Evolutionary conservation across 2,797 vertebrate species (phyloP), one percentile per base, ranked within the genome.

Genomic region (Paedocypris micromegethes): DNA sequence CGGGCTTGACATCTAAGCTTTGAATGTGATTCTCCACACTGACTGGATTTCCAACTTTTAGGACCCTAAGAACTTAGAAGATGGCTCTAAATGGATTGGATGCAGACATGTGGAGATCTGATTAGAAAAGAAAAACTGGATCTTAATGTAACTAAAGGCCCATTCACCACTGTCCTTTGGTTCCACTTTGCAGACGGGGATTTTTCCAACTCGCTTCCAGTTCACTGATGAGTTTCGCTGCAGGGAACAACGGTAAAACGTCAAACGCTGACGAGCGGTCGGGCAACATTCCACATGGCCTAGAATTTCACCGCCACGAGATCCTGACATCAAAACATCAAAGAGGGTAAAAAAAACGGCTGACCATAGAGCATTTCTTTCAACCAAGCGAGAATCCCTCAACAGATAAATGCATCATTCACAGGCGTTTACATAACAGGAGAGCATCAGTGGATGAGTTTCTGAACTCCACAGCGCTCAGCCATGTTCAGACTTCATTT

Each of bases 171-270:
- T 52, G 40, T 69, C 52, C 39, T 54, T 58, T 58, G 8, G 44
- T 69, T 65, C 52, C 9, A 45, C 52, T 61, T 69, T 69, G 61
- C 48, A 61, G 42, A 66, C 4, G 53, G 38, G 51, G n/a, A 51
- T 63, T 72, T 49, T 75, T 54, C 64, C 38, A 48, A 52, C 48
- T 50, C 46, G 39, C n/a, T 72, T 52, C 58, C 64, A 43, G 23
- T 54, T 6, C 40, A 43, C 60, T 7, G 44, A 64, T 76, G 75
- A 66, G 66, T 53, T 55, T 67, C 59, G 78, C 78, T 69, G 46
- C 60, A 23, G 71, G 78, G 73, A 41, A 74, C 74, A 80, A 80
- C 74, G 64, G 72, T 74, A 74, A 72, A 76, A 70, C 42, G 66
- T 61, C 58, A 50, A 69, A 66, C 2, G 61, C 55, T 68, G 71